Base-by-base conservation (phyloP, 1,140 invertebrate species). In the Drosophila rhopaloa region DNA sequence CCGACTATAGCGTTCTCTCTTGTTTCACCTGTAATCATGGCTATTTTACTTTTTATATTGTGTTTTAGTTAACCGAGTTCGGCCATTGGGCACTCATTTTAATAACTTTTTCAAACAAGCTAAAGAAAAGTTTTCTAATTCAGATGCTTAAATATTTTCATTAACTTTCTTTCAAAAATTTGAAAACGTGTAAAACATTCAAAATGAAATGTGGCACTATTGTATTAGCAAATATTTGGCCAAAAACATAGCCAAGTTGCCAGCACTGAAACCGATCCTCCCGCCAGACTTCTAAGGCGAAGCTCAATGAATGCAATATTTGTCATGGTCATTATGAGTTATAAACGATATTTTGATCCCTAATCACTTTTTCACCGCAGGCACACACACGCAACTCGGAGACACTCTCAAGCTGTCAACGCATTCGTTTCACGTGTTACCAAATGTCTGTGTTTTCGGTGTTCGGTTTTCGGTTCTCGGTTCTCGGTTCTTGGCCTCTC, bases 311-410 rank as follows among this genome's bases (percentile, higher is more conserved):
- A 88, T 75, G 78, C 43, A 81, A 75, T 82, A 79, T 86, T 88
- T 82, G 83, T 88, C 80, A 88, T 89, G 84, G 83, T 89, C 80
- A 83, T 88, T 88, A 89, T 89, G 83, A 80, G 83, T 82, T 88
- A 88, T 88, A 88, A 88, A 88, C 83, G 79, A 83, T 88, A 88
- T 88, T 88, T 88, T 88, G 83, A 88, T 88, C 83, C 79, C 76
- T 86, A 82, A 86, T 86, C 83, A 86, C 77, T 85, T 85, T 71
- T 62, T 48, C 47, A 68, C 50, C 57, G 46, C 61, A 60, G 58
- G 70, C 60, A 41, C 44, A 38, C 60, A 43, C 46, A 16, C 53
- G 29, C 35, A 57, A 19, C 46, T 44, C 61, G 50, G 58, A 59
- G 59, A 68, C 59, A 85, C 78, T 75, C 66, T 57, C 83, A 88